A percentile compares a stretch with the other conserved stretches of the same genome.
phyloP scores from a whole-genome alignment of 2,888 invertebrate genomes.

The Cephonodes hylas region DNA sequence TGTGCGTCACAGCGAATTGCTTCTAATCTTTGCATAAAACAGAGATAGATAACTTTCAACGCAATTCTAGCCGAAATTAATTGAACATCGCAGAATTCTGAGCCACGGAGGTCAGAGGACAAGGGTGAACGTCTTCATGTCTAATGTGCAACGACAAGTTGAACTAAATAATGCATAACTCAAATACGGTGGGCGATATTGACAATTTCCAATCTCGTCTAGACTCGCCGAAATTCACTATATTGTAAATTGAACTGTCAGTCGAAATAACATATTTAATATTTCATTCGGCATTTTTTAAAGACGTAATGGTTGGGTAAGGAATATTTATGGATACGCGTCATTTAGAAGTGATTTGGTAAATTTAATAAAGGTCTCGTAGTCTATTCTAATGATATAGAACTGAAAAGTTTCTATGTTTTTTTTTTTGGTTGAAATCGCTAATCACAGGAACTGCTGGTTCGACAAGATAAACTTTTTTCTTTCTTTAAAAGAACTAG shows the following conservation, averaged over 20 bases:
- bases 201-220: neutral
- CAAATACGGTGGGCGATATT: neutral
- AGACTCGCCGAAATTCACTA: neutral
- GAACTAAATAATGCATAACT: neutral
- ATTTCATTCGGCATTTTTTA: too few relatives aligned
- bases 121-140: neutral
- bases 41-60: neutral
- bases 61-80: neutral
- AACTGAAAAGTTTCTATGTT: too few relatives aligned
- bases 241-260: conserved; percentile 6
- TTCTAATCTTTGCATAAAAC: neutral
- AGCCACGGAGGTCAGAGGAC: neutral
- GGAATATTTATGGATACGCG: too few relatives aligned
- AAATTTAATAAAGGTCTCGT: too few relatives aligned
- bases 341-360: too few relatives aligned
- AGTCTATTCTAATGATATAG: too few relatives aligned
- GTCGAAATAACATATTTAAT: neutral
- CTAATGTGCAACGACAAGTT: neutral
- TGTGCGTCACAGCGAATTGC: too few relatives aligned
- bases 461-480: too few relatives aligned
- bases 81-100: neutral
- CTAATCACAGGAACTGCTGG: too few relatives aligned
- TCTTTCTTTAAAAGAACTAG: too few relatives aligned
- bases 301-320: too few relatives aligned
- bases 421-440: too few relatives aligned